Percentiles rank a stretch among this genome's conserved stretches.
Conservation (phyloP, 2,797 vertebrate genomes). For the Lacerta agilis region DNA sequence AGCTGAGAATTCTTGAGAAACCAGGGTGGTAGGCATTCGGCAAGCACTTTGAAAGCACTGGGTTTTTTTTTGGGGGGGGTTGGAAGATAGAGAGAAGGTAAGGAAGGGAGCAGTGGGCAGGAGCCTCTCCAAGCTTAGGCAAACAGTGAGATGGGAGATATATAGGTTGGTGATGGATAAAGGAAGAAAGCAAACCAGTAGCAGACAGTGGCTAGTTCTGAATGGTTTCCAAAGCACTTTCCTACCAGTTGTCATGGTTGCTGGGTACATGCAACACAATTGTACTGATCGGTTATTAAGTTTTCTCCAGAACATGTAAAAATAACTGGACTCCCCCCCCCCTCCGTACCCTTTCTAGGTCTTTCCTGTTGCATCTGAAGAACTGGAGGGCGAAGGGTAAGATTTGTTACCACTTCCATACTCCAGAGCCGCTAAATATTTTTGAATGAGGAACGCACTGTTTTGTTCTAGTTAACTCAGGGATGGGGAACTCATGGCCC, state of each 20-base stretch:
- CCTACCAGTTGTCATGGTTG: background rate
- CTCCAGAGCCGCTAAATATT: background rate
- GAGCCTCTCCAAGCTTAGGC: background rate
- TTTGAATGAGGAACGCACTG: background rate
- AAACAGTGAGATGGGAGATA: no score
- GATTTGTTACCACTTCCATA: slow-evolving; percentile 6
- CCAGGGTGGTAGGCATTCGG: no score
- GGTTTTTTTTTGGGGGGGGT: no score
- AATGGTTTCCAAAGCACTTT: background rate
- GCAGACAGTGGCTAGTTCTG: background rate
- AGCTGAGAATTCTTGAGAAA: background rate
- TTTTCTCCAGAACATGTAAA: background rate
- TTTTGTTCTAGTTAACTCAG: background rate
- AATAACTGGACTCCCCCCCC: background rate
- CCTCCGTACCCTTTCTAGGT: slow-evolving; percentile 68
- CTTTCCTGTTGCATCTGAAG: slow-evolving; percentile 79
- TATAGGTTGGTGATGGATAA: background rate
- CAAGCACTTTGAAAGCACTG: background rate
- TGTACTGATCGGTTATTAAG: background rate
- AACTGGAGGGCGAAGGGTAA: slow-evolving; percentile 84
- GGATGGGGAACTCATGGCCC: background rate
- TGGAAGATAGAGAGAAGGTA: background rate
- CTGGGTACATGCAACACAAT: background rate
- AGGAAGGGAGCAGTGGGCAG: background rate
- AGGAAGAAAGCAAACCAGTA: background rate